Percentiles rank a stretch among this genome's conserved stretches.
Evolutionary conservation across 2,888 invertebrate genomes (phyloP).

Genomic region (Ferdinandea cuprea): DNA sequence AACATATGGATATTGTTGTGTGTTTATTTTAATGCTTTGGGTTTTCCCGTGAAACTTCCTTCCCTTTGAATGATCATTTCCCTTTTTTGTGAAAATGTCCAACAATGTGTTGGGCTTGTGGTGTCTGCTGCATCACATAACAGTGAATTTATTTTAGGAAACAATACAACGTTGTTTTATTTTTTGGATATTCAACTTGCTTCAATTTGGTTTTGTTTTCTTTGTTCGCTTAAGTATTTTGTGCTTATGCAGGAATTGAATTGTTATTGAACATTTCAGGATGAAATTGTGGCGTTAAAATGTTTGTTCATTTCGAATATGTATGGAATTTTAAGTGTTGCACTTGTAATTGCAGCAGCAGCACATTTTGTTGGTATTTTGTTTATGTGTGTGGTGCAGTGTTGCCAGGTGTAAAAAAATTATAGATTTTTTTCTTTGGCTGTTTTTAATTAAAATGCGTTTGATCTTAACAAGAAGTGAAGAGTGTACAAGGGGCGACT

Average conservation of each 20-base stretch:
- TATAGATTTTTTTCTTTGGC: not conserved
- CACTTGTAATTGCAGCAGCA: slow-evolving; percentile 14
- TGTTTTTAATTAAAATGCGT: slow-evolving; percentile 11
- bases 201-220: not conserved
- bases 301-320: not conserved
- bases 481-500: too few relatives aligned
- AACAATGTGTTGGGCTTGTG: slow-evolving; percentile 26
- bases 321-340: not conserved
- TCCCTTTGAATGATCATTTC: not conserved
- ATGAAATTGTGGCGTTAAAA: not conserved
- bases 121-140: not conserved
- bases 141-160: slow-evolving; percentile 62
- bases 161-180: slow-evolving; percentile 29
- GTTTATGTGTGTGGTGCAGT: slow-evolving; percentile 19
- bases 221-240: slow-evolving; percentile 10
- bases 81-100: slow-evolving; percentile 43
- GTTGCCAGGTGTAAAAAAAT: slow-evolving; percentile 30
- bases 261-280: slow-evolving; percentile 30
- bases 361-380: slow-evolving; percentile 26
- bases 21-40: not conserved
- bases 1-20: not conserved
- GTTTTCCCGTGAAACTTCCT: slow-evolving; percentile 1
- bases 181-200: too few relatives aligned
- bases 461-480: too few relatives aligned
- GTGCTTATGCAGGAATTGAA: slow-evolving; percentile 47